Percentiles rank a stretch among this genome's conserved stretches.
Conservation (phyloP, 2,797 vertebrate genomes). For the Pogonophryne albipinna region DNA sequence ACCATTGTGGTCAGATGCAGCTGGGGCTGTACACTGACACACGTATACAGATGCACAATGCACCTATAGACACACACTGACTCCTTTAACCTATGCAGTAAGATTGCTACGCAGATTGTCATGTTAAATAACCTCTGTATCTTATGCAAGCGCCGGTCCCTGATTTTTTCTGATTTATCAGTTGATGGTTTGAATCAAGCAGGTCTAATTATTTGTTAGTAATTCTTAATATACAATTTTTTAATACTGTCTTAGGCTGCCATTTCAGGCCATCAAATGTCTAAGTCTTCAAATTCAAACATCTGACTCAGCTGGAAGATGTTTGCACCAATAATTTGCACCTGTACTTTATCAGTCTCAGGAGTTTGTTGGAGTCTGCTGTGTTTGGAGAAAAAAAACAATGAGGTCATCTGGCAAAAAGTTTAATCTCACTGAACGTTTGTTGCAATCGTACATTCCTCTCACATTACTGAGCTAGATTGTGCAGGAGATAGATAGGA, state of each 20-base stretch:
- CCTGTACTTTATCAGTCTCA: too few species aligned
- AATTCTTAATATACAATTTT: neutral
- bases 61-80: neutral
- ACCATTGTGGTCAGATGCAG: conserved; percentile 74
- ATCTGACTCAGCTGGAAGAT: neutral
- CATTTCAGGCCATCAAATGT: neutral
- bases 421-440: neutral
- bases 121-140: neutral
- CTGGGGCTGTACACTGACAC: conserved; percentile 35
- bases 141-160: neutral
- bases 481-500: too few species aligned
- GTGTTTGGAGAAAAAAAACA: too few species aligned
- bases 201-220: neutral
- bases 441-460: neutral
- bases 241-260: neutral
- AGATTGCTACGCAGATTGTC: conserved; percentile 3
- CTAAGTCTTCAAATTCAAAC: neutral
- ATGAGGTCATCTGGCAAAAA: too few species aligned
- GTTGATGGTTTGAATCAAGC: neutral
- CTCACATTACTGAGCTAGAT: too few species aligned
- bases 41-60: neutral
- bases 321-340: neutral
- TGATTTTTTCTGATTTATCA: neutral
- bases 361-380: too few species aligned
- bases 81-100: neutral